A percentile compares a stretch with the other conserved stretches of the same genome.
Evolutionary conservation across 2,888 invertebrate species (phyloP).

Genomic region (Acleris holmiana): DNA sequence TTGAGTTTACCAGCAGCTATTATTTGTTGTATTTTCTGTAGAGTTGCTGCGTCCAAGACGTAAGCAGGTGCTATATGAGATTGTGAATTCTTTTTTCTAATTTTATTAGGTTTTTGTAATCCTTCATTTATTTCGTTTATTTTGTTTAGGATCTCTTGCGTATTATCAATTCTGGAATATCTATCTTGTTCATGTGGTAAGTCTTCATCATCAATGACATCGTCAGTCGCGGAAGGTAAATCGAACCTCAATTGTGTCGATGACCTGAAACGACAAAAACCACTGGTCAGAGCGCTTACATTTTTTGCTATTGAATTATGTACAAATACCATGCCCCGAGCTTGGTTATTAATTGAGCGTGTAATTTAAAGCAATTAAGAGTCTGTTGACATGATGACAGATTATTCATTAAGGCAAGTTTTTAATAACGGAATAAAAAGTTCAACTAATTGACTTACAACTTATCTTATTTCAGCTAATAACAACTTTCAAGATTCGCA

Average conservation of each 20-base stretch:
- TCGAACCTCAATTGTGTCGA: constrained; percentile 42
- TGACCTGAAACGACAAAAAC: constrained; percentile 55
- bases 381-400: constrained; percentile 6
- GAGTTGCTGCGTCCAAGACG: constrained; percentile 63
- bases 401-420: background rate
- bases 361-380: constrained; percentile 27
- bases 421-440: too few relatives aligned
- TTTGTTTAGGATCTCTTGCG: constrained; percentile 80
- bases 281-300: constrained; percentile 32
- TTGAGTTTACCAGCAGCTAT: constrained; percentile 67
- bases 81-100: constrained; percentile 57
- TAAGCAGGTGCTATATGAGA: constrained; percentile 57
- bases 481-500: background rate
- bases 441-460: too few relatives aligned
- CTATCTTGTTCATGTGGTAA: constrained; percentile 53
- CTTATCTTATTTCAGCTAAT: too few relatives aligned
- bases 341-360: constrained; percentile 45
- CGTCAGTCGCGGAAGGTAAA: constrained; percentile 39
- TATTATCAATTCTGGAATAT: constrained; percentile 46
- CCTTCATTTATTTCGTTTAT: constrained; percentile 82
- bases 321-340: constrained; percentile 47
- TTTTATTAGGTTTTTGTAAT: constrained; percentile 63
- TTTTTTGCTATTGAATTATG: constrained; percentile 23
- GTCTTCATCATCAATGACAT: constrained; percentile 50
- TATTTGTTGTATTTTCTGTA: constrained; percentile 70